A percentile compares a stretch with the other conserved stretches of the same genome.
phyloP scores from a whole-genome alignment of 2,888 invertebrate species.

The Drosophila ochracea region DNA sequence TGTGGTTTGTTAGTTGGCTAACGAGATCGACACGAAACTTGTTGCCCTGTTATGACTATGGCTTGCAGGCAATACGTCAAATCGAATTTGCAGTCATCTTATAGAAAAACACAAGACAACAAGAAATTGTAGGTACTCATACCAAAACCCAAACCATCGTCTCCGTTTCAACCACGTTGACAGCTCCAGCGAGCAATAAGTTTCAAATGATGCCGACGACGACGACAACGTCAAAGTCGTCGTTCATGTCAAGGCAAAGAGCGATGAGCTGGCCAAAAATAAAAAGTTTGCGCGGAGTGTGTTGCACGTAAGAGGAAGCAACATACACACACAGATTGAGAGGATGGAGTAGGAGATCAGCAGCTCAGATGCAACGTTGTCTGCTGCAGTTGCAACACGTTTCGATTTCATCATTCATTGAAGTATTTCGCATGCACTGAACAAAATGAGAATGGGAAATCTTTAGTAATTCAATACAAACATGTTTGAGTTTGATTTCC shows the following conservation, averaged over 20 bases:
- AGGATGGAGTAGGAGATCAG: neutral
- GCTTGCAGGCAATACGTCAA: slow-evolving; percentile 45
- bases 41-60: slow-evolving; percentile 47
- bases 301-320: neutral
- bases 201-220: slow-evolving; percentile 72
- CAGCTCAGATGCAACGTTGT: slow-evolving; percentile 21
- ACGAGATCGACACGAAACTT: slow-evolving; percentile 47
- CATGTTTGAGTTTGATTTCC: neutral
- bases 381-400: slow-evolving; percentile 35
- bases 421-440: slow-evolving; percentile 55
- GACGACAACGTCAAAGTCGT: slow-evolving; percentile 43
- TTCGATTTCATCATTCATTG: slow-evolving; percentile 67
- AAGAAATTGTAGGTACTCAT: slow-evolving; percentile 38
- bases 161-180: slow-evolving; percentile 55
- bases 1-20: slow-evolving; percentile 6
- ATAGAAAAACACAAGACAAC: slow-evolving; percentile 46
- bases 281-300: neutral
- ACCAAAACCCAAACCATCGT: neutral
- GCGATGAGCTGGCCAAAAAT: slow-evolving; percentile 44
- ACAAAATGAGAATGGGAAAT: slow-evolving; percentile 30
- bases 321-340: neutral
- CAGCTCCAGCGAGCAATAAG: slow-evolving; percentile 74
- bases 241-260: slow-evolving; percentile 63
- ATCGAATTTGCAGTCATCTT: slow-evolving; percentile 58
- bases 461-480: slow-evolving; percentile 2